Percentiles rank a stretch among this genome's conserved stretches.
Conservation (phyloP, 2,113 vertebrate genomes). For the Ictalurus punctatus region DNA sequence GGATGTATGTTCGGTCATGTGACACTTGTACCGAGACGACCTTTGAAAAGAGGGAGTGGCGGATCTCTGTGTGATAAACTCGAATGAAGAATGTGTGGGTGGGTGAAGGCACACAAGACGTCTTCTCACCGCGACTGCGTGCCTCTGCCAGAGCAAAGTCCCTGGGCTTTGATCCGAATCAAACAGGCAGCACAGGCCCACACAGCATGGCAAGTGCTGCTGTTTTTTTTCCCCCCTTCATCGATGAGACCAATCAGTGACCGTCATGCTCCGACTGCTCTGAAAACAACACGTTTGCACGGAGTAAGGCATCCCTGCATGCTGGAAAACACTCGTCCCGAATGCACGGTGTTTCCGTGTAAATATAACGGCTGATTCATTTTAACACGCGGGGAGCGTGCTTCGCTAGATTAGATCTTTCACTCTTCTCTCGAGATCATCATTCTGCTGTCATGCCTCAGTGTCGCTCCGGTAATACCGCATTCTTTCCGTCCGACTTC, state of each 20-base stretch:
- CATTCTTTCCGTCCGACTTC: not conserved
- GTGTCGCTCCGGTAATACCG: not conserved
- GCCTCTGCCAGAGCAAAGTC: not conserved
- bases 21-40: not conserved
- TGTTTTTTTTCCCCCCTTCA: not conserved
- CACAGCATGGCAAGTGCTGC: not conserved
- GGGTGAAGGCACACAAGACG: too few species aligned
- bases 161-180: too few species aligned
- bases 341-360: not conserved
- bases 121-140: not conserved
- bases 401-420: not conserved
- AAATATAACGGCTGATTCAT: not conserved
- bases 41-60: not conserved
- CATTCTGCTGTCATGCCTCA: not conserved
- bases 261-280: not conserved
- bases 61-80: not conserved
- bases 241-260: not conserved
- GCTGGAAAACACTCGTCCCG: not conserved
- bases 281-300: not conserved
- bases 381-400: not conserved
- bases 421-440: not conserved
- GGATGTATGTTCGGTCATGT: not conserved
- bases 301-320: not conserved
- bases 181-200: not conserved
- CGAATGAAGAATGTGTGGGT: not conserved